Evolutionary conservation across 92 coral and sea anemone species (phyloP), one percentile per base, ranked within the genome.

Genomic region (Pocillopora grandis): DNA sequence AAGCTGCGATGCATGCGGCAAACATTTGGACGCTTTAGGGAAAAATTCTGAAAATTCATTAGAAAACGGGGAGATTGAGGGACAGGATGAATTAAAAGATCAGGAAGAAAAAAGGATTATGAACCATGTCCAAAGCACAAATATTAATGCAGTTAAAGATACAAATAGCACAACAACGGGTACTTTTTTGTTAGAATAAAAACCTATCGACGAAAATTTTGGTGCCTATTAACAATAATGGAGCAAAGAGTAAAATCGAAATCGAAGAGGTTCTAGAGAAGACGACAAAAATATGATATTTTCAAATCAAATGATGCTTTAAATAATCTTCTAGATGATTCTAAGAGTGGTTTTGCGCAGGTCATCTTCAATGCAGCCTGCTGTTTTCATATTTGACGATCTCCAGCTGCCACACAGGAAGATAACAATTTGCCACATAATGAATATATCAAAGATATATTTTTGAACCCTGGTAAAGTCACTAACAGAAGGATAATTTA

Each of bases 1-100:
- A 23, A 23, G 27, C 27, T 23, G 27, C 27, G 27, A 23, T 23
- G 27, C 27, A 23, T 23, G 27, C 27, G 80, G 67, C 71, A 87
- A 81, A 63, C 68, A 77, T 66, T 66, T 65, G 65, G 87, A 23
- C 17, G 61, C 71, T 65, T 48, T 35, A 1, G 75, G 31, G 0
- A 57, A 76, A 65, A 55, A 66, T 84, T 2, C 87, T 75, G 78
- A 58, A 61, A 76, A 65, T 19, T 56, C 75, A 12, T n/a, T 37
- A 0, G 81, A 65, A 20, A 19, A 17, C 75, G 58, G 31, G 84
- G 58, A 58, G 58, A 27, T n/a, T 55, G 87, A 66, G 18, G 59
- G n/a, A n/a, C 36, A 33, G 76, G 37, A 23, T 0, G 57, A 9
- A 23, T 23, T 23, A 0, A 23, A 23, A 23, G 0, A 9, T 35